A percentile compares a stretch with the other conserved stretches of the same genome.
Evolutionary conservation across 2,888 invertebrate species (phyloP).

Genomic region (Eilema caniola): DNA sequence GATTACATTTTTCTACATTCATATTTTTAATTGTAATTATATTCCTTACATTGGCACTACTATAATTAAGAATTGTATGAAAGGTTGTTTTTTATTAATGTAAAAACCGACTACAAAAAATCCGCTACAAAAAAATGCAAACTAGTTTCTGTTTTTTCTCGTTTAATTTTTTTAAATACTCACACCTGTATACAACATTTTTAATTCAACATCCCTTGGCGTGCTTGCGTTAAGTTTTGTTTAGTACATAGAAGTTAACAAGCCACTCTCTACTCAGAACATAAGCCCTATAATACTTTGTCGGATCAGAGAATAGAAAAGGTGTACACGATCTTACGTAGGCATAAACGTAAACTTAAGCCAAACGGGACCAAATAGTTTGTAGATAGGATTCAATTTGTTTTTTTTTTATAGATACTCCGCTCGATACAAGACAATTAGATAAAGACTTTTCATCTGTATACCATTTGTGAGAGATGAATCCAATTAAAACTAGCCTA

Average conservation of each 20-base stretch:
- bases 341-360: not conserved
- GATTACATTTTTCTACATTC: no score
- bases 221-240: not conserved
- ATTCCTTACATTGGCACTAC: no score
- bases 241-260: not conserved
- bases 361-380: not conserved
- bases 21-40: no score
- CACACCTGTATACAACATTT: not conserved
- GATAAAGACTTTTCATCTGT: not conserved
- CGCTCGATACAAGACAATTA: not conserved
- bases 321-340: not conserved
- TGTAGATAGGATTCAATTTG: no score
- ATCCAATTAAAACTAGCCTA: not conserved
- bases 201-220: not conserved
- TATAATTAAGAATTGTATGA: no score
- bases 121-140: no score
- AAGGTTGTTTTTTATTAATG: no score
- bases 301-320: not conserved
- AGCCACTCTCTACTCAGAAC: not conserved
- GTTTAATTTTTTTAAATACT: no score
- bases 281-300: conserved; percentile 9
- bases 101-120: no score
- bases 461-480: not conserved
- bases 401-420: not conserved
- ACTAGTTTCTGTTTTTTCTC: no score